Percentiles rank a stretch among this genome's conserved stretches.
Evolutionary conservation across 2,888 invertebrate species (phyloP).

Genomic region (Agriotes lineatus): DNA sequence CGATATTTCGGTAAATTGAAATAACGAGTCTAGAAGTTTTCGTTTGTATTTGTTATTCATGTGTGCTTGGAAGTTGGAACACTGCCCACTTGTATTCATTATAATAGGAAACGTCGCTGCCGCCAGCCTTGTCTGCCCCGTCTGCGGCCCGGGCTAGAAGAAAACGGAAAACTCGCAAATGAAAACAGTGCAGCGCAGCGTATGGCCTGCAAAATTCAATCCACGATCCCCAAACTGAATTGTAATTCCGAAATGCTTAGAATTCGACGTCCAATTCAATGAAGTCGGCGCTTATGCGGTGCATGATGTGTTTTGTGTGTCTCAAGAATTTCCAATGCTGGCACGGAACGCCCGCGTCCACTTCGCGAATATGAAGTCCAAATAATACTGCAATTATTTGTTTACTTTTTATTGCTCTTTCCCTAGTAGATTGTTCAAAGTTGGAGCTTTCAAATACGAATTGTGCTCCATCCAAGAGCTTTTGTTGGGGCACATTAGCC

Average conservation of each 20-base stretch:
- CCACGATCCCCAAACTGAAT: conserved; percentile 44
- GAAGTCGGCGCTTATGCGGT: conserved; percentile 35
- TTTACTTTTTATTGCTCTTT: no score
- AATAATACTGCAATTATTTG: no score
- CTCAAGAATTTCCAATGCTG: conserved; percentile 24
- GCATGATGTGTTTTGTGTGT: conserved; percentile 30
- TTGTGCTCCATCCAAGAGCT: no score
- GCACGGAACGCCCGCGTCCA: not conserved
- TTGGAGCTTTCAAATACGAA: no score
- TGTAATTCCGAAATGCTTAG: conserved; percentile 46
- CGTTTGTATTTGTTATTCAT: conserved; percentile 47
- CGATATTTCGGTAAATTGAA: conserved; percentile 53
- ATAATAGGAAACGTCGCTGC: conserved; percentile 23
- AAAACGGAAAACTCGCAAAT: conserved; percentile 32
- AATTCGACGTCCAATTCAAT: conserved; percentile 47
- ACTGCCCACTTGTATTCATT: conserved; percentile 50
- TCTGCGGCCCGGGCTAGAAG: conserved; percentile 1
- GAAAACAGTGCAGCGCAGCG: conserved; percentile 32
- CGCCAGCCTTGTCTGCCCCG: conserved; percentile 21
- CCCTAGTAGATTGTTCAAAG: no score
- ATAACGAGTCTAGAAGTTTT: conserved; percentile 51
- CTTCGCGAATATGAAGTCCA: not conserved
- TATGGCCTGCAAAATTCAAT: conserved; percentile 46
- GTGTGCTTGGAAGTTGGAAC: conserved; percentile 46
- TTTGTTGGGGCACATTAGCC: no score